Evolutionary conservation across 2,888 invertebrate species (phyloP).

Genomic region (Acronicta leporina): DNA sequence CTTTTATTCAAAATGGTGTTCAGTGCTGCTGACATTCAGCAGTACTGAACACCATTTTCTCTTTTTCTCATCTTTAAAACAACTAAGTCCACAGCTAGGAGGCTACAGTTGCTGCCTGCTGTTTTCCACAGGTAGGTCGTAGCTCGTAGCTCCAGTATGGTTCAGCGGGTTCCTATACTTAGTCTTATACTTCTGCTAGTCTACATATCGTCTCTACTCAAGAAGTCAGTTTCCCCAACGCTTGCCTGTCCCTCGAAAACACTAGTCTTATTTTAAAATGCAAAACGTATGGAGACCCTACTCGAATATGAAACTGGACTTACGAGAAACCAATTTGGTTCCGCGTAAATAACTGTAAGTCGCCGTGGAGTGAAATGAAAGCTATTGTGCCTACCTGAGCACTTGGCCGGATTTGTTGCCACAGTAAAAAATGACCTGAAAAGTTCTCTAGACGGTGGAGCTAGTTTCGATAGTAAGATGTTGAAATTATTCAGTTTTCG

Average conservation of each 20-base stretch:
- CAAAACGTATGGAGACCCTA: constrained; percentile 39
- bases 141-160: too few relatives aligned
- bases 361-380: constrained; percentile 48
- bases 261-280: constrained; percentile 8
- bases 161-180: too few relatives aligned
- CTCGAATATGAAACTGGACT: constrained; percentile 51
- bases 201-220: too few relatives aligned
- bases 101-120: too few relatives aligned
- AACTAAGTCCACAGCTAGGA: too few relatives aligned
- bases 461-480: constrained; percentile 26
- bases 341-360: constrained; percentile 57
- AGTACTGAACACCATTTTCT: too few relatives aligned
- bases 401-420: constrained; percentile 45
- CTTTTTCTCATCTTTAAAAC: too few relatives aligned
- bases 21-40: too few relatives aligned
- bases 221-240: too few relatives aligned
- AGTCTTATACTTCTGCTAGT: too few relatives aligned
- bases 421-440: constrained; percentile 28
- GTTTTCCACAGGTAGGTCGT: too few relatives aligned
- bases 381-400: constrained; percentile 55
- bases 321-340: constrained; percentile 54
- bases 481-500: constrained; percentile 12
- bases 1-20: too few relatives aligned
- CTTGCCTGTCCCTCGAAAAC: not conserved
- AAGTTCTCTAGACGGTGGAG: constrained; percentile 21